A percentile compares a stretch with the other conserved stretches of the same genome.
phyloP scores from a whole-genome alignment of 2,113 vertebrate genomes.

The Nicator chloris region DNA sequence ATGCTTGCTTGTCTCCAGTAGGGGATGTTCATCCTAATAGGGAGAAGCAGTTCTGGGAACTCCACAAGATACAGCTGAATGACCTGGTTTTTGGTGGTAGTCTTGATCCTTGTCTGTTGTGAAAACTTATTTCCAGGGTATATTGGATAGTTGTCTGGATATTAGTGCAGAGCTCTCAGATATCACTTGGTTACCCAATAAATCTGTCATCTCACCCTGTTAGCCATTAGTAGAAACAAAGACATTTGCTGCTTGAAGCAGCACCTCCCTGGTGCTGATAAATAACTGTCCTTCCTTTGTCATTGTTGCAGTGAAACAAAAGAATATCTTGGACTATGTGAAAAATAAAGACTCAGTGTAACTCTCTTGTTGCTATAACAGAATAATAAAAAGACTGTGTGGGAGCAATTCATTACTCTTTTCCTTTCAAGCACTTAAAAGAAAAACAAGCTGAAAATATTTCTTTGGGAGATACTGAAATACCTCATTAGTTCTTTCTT shows the following conservation, averaged over 20 bases:
- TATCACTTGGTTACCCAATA: neutral
- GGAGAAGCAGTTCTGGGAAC: neutral
- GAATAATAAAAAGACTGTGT: neutral
- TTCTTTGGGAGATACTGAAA: conserved; percentile 48
- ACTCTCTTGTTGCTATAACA: neutral
- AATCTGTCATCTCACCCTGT: neutral
- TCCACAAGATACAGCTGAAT: neutral
- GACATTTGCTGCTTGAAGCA: neutral
- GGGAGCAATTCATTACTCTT: conserved; percentile 34
- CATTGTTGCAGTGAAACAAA: neutral
- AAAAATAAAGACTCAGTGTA: neutral
- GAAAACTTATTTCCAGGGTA: neutral
- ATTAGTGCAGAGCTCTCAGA: neutral
- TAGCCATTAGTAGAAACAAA: neutral
- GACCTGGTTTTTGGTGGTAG: neutral
- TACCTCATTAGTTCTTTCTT: conserved; percentile 48
- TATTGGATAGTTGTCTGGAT: neutral
- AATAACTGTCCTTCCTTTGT: neutral
- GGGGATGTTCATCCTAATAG: neutral
- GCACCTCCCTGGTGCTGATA: neutral
- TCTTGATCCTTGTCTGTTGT: neutral
- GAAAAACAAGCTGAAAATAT: conserved; percentile 44
- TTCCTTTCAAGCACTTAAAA: conserved; percentile 45
- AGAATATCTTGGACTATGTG: neutral
- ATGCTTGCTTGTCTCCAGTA: neutral